Conservation (phyloP, 1,140 invertebrate genomes). For the Drosophila azteca region DNA sequence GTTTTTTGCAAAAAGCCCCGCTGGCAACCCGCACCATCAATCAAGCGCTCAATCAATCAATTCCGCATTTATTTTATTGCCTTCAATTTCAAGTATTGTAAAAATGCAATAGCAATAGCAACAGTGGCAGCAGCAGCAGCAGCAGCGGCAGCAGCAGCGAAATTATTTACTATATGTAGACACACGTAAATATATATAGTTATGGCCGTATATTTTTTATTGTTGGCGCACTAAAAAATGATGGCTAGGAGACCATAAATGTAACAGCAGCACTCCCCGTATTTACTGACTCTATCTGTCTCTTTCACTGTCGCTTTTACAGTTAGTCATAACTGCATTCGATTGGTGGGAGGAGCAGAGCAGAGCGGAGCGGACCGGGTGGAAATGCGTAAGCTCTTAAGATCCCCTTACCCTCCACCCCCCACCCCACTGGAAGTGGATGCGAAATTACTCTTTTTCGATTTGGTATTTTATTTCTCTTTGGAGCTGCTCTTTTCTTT, state of each 20-base stretch:
- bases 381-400: conserved; percentile 30
- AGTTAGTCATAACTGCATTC: conserved; percentile 44
- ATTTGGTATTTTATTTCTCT: conserved; percentile 12
- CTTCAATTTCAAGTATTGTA: conserved; percentile 36
- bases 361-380: no score
- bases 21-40: conserved; percentile 43
- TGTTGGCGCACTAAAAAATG: conserved; percentile 34
- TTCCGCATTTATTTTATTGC: conserved; percentile 58
- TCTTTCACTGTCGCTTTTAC: conserved; percentile 24
- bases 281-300: conserved; percentile 1
- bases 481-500: conserved; percentile 21
- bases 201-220: conserved; percentile 42
- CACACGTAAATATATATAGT: conserved; percentile 8
- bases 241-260: conserved; percentile 30
- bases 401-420: background rate
- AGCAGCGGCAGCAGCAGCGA: background rate
- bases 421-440: background rate
- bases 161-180: conserved; percentile 8
- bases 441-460: conserved; percentile 31
- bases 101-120: conserved; percentile 28
- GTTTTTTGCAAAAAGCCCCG: background rate
- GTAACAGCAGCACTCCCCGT: background rate
- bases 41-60: conserved; percentile 66
- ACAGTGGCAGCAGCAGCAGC: background rate
- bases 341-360: background rate